phyloP scores from a whole-genome alignment of 2,888 invertebrate genomes.

The Trichopria drosophilae region DNA sequence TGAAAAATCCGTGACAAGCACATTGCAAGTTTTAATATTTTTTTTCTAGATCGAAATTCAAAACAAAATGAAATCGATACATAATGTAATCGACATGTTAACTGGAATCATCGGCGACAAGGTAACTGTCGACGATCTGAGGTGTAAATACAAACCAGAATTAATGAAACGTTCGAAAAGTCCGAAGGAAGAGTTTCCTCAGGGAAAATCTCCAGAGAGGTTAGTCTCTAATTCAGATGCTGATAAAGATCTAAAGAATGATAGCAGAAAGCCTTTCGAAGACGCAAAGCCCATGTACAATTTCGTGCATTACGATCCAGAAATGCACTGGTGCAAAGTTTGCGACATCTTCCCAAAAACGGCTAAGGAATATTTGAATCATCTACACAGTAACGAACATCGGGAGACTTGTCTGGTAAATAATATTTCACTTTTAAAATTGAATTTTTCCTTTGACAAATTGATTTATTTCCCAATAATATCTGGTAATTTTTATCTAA shows the following conservation, averaged over 20 bases:
- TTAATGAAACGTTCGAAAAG: conserved; percentile 48
- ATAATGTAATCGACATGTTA: conserved; percentile 86
- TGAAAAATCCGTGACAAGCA: no score
- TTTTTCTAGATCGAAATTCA: conserved; percentile 71
- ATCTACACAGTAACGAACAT: conserved; percentile 79
- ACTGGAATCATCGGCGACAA: conserved; percentile 82
- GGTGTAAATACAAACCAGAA: conserved; percentile 51
- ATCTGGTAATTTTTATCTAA: no score
- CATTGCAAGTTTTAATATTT: conserved; percentile 4
- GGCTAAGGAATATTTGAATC: conserved; percentile 82
- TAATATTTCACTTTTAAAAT: conserved; percentile 29
- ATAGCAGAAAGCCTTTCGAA: conserved; percentile 44
- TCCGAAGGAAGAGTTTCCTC: conserved; percentile 52
- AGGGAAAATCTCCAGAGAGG: conserved; percentile 46
- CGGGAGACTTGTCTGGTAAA: conserved; percentile 62
- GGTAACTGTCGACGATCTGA: conserved; percentile 57
- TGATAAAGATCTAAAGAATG: conserved; percentile 44
- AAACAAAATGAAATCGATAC: conserved; percentile 79
- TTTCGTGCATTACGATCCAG: conserved; percentile 85
- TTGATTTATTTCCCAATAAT: no score
- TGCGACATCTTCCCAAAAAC: conserved; percentile 86
- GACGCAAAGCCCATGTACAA: conserved; percentile 65
- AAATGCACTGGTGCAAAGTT: conserved; percentile 87
- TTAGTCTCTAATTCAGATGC: conserved; percentile 39
- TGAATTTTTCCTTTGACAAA: not conserved